These are phyloP conservation scores for Nebria brevicollis DNA, from an alignment of 2,888 invertebrate species.

Conservation along the genomic window DNA sequence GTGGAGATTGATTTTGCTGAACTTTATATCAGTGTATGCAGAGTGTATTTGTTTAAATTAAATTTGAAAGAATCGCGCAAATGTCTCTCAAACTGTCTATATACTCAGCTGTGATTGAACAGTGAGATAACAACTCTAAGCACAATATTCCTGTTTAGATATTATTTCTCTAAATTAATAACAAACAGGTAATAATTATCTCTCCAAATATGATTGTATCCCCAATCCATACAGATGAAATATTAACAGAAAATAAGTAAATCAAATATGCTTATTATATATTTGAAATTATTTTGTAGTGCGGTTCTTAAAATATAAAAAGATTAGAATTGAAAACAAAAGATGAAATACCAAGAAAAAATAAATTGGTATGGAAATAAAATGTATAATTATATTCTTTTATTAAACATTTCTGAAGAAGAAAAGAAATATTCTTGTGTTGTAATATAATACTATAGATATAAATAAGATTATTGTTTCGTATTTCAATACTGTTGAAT, in stretches of 20 bases:
- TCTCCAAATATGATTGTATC: background rate
- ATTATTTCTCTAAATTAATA: background rate
- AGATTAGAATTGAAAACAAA: too few relatives aligned
- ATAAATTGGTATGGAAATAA: background rate
- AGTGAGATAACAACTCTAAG: background rate
- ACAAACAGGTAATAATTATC: background rate
- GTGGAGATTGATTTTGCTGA: background rate
- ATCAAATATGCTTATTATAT: too few relatives aligned
- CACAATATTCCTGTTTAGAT: background rate
- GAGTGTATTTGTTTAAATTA: conserved; percentile 21
- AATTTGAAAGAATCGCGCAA: conserved; percentile 3
- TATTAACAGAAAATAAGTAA: too few relatives aligned
- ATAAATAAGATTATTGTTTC: background rate
- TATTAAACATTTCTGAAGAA: background rate
- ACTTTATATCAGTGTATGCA: conserved; percentile 1
- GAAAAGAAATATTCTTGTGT: background rate
- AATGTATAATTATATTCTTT: background rate
- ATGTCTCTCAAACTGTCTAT: conserved; percentile 2
- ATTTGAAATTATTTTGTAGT: too few relatives aligned
- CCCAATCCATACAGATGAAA: too few relatives aligned
- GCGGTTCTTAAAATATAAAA: too few relatives aligned
- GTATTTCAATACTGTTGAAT: background rate
- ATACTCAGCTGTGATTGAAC: conserved; percentile 22
- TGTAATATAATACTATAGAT: background rate
- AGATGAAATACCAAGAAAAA: background rate